Base-by-base conservation (phyloP, 2,888 invertebrate genomes). In the Coenonympha glycerion region DNA sequence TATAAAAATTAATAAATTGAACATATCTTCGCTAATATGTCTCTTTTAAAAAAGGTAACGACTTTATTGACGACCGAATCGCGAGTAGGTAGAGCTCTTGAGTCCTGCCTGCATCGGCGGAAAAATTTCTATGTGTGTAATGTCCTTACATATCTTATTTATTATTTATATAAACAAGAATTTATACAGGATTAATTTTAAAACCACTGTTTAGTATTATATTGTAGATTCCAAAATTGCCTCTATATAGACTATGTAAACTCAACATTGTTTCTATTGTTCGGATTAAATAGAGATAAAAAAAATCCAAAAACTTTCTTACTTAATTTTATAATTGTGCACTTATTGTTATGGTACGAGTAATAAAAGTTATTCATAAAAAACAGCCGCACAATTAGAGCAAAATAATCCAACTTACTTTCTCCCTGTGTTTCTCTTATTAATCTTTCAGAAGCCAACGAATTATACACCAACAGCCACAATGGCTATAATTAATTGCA, bases 341-440 rank as follows among this genome's bases (percentile, higher is more conserved):
- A 45, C 45, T 45, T 45, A 45, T 45, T 45, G 45, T 42, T 39
- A 36, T 42, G 30, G 18, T n/a, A n/a, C n/a, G n/a, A n/a, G n/a
- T 47, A 44, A 49, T 52, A 55, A 42, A 55, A 52, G 11, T 44
- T 48, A 49, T 24, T 52, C 30, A 30, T 39, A 49, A 49, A 55
- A 66, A 48, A 45, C 48, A 44, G 24, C 71, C 71, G 69, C 73
- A 77, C 76, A 83, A 81, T 80, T 80, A 69, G 81, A 80, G 76
- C 79, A 83, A 67, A 81, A 79, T 82, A 75, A 80, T 79, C 77
- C 74, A 71, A 73, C 69, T 69, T 71, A 81, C 83, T 83, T 83
- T 83, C 83, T 71, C 80, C 66, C 34, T 8, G 50, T 52, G 56
- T 56, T 58, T 49, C 53, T 53, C 47, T 53, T 56, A 47, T 53